phyloP scores from a whole-genome alignment of 2,797 vertebrate species.

The Paratrypauchen microcephalus region DNA sequence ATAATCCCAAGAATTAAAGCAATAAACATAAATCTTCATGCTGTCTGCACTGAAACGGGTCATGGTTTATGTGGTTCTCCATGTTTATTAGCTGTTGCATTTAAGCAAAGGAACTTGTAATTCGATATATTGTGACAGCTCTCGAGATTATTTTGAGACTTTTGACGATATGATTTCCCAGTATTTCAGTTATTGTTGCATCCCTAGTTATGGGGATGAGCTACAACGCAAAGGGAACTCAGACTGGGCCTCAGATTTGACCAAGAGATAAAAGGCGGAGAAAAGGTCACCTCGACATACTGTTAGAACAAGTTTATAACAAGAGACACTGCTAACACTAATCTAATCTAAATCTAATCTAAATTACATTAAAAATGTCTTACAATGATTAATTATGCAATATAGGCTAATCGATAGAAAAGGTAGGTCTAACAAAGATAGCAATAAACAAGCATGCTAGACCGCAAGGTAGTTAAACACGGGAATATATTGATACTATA shows the following conservation, averaged over 20 bases:
- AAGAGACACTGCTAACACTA: slow-evolving; percentile 22
- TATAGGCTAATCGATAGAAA: background rate
- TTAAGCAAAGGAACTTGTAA: too few relatives aligned
- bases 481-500: background rate
- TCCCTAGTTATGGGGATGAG: slow-evolving; percentile 20
- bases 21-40: too few relatives aligned
- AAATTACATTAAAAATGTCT: background rate
- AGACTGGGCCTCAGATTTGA: slow-evolving; percentile 27
- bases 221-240: slow-evolving; percentile 32
- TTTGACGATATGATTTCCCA: too few relatives aligned
- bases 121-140: too few relatives aligned
- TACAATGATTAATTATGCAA: background rate
- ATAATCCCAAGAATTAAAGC: too few relatives aligned
- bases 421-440: background rate
- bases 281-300: slow-evolving; percentile 74
- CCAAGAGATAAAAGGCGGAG: slow-evolving; percentile 52
- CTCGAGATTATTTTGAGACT: too few relatives aligned
- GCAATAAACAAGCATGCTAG: background rate
- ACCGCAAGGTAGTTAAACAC: background rate
- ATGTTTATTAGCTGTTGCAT: too few relatives aligned
- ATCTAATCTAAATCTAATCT: too few relatives aligned
- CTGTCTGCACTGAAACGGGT: too few relatives aligned
- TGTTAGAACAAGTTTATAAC: slow-evolving; percentile 64
- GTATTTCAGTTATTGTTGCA: too few relatives aligned
- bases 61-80: too few relatives aligned